Base-by-base conservation (phyloP, 2,888 invertebrate genomes). In the Apodemia duryi region DNA sequence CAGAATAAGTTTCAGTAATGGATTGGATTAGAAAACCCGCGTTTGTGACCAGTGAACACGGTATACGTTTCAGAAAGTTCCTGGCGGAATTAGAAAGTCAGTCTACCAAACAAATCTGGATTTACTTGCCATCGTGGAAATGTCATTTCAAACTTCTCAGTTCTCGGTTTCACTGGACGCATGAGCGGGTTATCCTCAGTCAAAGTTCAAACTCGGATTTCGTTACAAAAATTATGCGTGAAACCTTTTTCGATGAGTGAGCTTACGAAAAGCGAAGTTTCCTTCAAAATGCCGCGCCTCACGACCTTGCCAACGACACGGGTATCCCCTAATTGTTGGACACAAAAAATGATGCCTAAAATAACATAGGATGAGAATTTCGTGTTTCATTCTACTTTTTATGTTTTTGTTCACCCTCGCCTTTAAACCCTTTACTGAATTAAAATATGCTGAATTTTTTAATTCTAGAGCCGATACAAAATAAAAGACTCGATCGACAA, bases 41-140 rank as follows among this genome's bases (percentile, higher is more conserved):
- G 91, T 91, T 87, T 86, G 82, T 83, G 80, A 77, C 74, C 86
- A 85, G 75, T 77, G 82, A 80, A 91, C 91, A 90, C 84, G 84
- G 85, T 84, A 89, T 89, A 88, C 89, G 86, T 91, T 91, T 90
- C 86, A 90, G 83, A 86, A 90, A 91, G 85, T 91, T 91, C 85
- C 77, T 75, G 76, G 73, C 74, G 79, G 86, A 90, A 90, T 91
- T 91, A 91, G 88, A 85, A 89, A 91, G 90, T 88, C 91, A 89
- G 84, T 86, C 83, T 71, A 70, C 73, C 75, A 76, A 77, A 85
- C 88, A 88, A 88, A 90, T 90, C 86, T 83, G 89, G 86, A 85
- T 87, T 90, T 86, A 84, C 82, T 83, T 79, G 76, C 77, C 77
- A 75, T 76, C 78, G 81, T 85, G 86, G 73, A 81, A 87, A 84